Evolutionary conservation across 2,797 vertebrate genomes (phyloP), one percentile per base, ranked within the genome.

Genomic region (Rhinoraja longicauda): DNA sequence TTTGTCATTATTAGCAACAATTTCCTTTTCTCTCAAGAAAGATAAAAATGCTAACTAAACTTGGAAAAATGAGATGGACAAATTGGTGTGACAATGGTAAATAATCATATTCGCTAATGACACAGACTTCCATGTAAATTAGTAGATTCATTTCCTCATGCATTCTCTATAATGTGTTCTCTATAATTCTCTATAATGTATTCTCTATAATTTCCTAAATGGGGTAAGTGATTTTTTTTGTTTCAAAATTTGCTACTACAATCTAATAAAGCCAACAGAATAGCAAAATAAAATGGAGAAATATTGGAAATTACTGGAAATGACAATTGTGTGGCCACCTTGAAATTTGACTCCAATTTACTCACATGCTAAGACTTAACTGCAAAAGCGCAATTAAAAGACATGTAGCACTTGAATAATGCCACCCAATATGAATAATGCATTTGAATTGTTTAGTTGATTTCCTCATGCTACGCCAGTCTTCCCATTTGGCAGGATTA

Each of bases 301-400:
- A 92, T 73, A 72, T 92, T 75, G 45, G 17, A 90, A 90, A 24
- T 57, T 75, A 73, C 29, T 67, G 2, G 15, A 67, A 73, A 45
- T 72, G 45, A 91, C 90, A 75, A 39, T 92, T 92, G 53, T 39
- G 75, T 73, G 90, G 70, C 70, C 21, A 90, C 17, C 32, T 15
- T 91, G 19, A 91, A 21, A 4, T 64, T 12, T 75, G 72, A 73
- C 10, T 75, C 70, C 45, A 75, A n/a, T 53, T 21, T 72, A 39
- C 39, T 53, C 70, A 75, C 29, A 39, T 45, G 45, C 36, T 75
- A 73, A 45, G 24, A 91, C 53, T 53, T 73, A 75, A 91, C 73
- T 53, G 39, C 39, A 91, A 91, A 75, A 91, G 36, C 45, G 12
- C 70, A 73, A 73, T 53, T 73, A n/a, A 73, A 91, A 53, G 24